Percentiles rank a stretch among this genome's conserved stretches.
Conservation (phyloP, 2,797 vertebrate genomes). For the Lutra lutra region DNA sequence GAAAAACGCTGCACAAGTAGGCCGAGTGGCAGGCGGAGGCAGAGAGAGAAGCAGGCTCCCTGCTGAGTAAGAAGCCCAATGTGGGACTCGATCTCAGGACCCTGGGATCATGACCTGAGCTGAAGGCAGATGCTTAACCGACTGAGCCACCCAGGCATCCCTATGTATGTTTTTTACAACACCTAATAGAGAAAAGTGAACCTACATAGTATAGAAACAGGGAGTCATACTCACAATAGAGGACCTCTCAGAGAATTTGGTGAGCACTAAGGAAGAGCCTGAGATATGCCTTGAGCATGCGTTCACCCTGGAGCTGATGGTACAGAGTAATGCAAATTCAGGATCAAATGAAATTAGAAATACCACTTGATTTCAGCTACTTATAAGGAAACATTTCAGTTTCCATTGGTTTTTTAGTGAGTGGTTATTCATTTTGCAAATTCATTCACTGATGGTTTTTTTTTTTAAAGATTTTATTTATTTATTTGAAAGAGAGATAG, state of each 20-base stretch:
- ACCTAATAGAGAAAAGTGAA: background rate
- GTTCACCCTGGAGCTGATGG: background rate
- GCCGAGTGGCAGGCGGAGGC: too few relatives aligned
- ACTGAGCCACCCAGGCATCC: too few relatives aligned
- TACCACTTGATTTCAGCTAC: background rate
- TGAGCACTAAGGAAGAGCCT: background rate
- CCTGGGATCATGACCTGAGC: too few relatives aligned
- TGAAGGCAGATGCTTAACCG: too few relatives aligned
- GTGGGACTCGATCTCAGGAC: too few relatives aligned
- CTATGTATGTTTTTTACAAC: background rate
- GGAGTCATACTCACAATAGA: background rate
- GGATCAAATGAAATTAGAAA: background rate
- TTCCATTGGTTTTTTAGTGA: conserved; percentile 1
- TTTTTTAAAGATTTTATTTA: too few relatives aligned
- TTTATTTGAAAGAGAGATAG: too few relatives aligned
- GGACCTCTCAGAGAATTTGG: background rate
- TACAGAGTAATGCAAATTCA: background rate
- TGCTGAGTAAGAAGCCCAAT: too few relatives aligned
- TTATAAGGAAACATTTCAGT: background rate
- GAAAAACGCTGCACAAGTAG: too few relatives aligned
- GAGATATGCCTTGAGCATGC: background rate
- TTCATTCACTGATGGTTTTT: background rate
- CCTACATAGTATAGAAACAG: background rate
- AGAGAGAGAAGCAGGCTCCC: too few relatives aligned
- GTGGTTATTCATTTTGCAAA: background rate